These are phyloP conservation scores for Eretmocerus hayati DNA, from an alignment of 2,888 invertebrate genomes.

Conservation along the genomic window DNA sequence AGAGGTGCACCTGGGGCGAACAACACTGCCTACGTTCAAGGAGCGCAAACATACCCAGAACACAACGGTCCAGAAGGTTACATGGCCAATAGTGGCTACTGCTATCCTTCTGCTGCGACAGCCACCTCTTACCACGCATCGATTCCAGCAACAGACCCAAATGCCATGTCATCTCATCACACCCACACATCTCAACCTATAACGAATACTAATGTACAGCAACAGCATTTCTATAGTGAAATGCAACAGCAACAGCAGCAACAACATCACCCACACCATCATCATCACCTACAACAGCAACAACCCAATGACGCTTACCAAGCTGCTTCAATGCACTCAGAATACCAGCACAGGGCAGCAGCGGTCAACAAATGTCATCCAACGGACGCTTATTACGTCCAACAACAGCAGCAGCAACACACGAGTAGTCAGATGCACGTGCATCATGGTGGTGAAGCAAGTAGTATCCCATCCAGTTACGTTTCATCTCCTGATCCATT, in stretches of 20 bases:
- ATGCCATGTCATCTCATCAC: conserved; percentile 43
- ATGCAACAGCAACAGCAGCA: conserved; percentile 26
- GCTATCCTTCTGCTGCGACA: conserved; percentile 28
- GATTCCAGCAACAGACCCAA: background rate
- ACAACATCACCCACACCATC: conserved; percentile 15
- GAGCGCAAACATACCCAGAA: conserved; percentile 27
- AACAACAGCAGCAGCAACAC: conserved; percentile 19
- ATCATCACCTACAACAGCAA: conserved; percentile 48
- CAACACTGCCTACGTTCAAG: conserved; percentile 22
- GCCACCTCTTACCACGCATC: conserved; percentile 18
- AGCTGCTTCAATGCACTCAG: conserved; percentile 33
- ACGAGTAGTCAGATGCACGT: conserved; percentile 36
- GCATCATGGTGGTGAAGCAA: conserved; percentile 50
- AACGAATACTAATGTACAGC: too few relatives aligned
- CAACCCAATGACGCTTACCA: conserved; percentile 38
- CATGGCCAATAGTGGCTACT: conserved; percentile 33
- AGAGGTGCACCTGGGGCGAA: conserved; percentile 33
- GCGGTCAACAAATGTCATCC: conserved; percentile 38
- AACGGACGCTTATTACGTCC: conserved; percentile 40
- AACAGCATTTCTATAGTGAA: conserved; percentile 50
- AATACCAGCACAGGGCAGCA: conserved; percentile 10
- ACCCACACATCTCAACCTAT: conserved; percentile 45
- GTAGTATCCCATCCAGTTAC: conserved; percentile 47
- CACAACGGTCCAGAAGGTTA: conserved; percentile 34
- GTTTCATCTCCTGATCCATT: conserved; percentile 48